Conservation (phyloP, 2,113 vertebrate genomes). For the Alaudala cheleensis region DNA sequence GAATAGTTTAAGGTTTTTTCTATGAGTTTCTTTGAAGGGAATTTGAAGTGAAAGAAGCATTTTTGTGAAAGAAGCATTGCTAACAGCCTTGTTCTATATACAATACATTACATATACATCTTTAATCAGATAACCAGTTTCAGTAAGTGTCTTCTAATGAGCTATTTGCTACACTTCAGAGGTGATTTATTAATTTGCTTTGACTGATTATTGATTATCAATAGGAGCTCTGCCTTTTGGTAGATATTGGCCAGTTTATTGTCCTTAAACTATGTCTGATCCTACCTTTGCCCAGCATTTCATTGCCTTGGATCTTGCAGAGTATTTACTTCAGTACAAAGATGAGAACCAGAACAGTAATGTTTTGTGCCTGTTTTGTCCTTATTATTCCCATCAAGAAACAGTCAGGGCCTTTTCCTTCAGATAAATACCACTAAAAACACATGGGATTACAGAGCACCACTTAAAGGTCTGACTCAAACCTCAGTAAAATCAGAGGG, state of each 20-base stretch:
- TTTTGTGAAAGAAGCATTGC: conserved; percentile 18
- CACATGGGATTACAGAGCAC: not conserved
- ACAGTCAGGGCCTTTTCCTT: not conserved
- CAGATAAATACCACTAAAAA: not conserved
- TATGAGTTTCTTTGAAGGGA: not conserved
- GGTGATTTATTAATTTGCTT: conserved; percentile 27
- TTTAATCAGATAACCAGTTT: conserved; percentile 40
- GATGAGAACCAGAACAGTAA: not conserved
- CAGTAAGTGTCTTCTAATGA: not conserved
- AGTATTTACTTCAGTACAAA: not conserved
- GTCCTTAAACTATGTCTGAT: not conserved
- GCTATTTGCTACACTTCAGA: conserved; percentile 10
- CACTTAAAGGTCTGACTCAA: not conserved
- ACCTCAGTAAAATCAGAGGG: not conserved
- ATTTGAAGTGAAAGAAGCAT: conserved; percentile 33
- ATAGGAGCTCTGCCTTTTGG: conserved; percentile 1
- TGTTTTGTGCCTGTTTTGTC: not conserved
- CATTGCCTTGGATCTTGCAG: not conserved
- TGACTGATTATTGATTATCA: conserved; percentile 3
- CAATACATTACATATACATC: conserved; percentile 1
- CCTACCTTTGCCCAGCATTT: not conserved
- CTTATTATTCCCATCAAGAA: not conserved
- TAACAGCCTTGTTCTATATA: conserved; percentile 27
- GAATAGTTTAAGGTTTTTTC: conserved; percentile 17
- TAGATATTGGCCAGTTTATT: not conserved